phyloP scores from a whole-genome alignment of 92 coral and sea anemone genomes.

The Heliopora coerulea region DNA sequence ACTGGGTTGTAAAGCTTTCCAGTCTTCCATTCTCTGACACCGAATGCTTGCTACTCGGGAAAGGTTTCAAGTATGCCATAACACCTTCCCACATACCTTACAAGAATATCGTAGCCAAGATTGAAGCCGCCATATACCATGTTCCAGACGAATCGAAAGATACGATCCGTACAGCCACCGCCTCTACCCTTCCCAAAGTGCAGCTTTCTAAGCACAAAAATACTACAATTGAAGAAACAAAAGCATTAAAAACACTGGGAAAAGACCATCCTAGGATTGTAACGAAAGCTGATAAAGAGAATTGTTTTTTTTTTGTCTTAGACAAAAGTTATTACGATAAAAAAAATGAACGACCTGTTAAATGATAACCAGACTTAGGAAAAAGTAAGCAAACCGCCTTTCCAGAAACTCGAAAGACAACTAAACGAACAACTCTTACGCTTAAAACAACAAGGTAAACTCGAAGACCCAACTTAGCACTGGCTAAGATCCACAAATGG shows the following conservation, averaged over 20 bases:
- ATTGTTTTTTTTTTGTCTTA: conserved; percentile 42
- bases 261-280: conserved; percentile 6
- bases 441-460: conserved; percentile 4
- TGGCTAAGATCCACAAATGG: conserved; percentile 23
- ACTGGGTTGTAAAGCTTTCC: too few relatives aligned
- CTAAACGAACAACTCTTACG: not conserved
- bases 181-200: conserved; percentile 12
- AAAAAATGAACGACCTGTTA: conserved; percentile 31
- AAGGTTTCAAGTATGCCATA: too few relatives aligned
- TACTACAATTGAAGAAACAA: conserved; percentile 17
- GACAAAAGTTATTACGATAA: conserved; percentile 38
- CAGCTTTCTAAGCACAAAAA: conserved; percentile 26
- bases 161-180: conserved; percentile 37
- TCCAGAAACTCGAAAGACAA: conserved; percentile 23
- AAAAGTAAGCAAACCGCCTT: conserved; percentile 14
- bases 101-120: conserved; percentile 40
- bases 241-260: conserved; percentile 7
- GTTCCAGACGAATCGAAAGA: conserved; percentile 43
- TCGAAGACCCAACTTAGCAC: conserved; percentile 7
- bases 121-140: conserved; percentile 35
- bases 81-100: conserved; percentile 35
- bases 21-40: too few relatives aligned
- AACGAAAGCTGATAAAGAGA: too few relatives aligned
- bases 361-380: not conserved
- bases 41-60: too few relatives aligned